Percentiles rank a stretch among this genome's conserved stretches.
phyloP scores from a whole-genome alignment of 2,888 invertebrate genomes.

The Steinernema carpocapsae region DNA sequence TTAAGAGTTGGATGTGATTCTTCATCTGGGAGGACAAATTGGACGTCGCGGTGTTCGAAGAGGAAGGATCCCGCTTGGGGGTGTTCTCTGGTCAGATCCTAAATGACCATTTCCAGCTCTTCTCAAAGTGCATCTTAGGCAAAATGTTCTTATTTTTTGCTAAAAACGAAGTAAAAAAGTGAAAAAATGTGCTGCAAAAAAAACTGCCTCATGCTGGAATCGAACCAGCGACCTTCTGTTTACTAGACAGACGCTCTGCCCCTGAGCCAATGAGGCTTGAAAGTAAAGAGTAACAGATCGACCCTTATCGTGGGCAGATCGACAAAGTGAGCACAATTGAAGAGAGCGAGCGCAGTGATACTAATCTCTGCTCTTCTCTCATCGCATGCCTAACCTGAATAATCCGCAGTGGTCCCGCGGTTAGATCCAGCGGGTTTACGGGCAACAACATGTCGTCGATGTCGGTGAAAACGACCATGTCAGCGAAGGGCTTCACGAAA shows the following conservation, averaged over 20 bases:
- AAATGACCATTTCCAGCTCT: too few relatives aligned
- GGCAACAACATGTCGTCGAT: constrained; percentile 67
- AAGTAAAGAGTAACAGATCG: too few relatives aligned
- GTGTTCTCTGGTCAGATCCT: constrained; percentile 63
- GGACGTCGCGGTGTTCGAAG: constrained; percentile 67
- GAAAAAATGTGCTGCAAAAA: too few relatives aligned
- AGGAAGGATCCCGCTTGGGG: constrained; percentile 66
- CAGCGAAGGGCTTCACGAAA: constrained; percentile 66
- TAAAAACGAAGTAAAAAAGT: too few relatives aligned
- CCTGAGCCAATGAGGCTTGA: constrained; percentile 55
- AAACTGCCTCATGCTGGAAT: constrained; percentile 58
- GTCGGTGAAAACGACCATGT: constrained; percentile 65
- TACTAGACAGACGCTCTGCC: constrained; percentile 66
- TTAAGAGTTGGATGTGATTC: constrained; percentile 46
- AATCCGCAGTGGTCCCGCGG: neutral
- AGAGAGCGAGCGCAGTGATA: too few relatives aligned
- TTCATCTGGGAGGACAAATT: constrained; percentile 52
- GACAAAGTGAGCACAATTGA: too few relatives aligned
- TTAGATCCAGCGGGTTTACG: constrained; percentile 54
- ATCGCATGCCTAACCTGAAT: neutral
- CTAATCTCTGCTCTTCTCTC: too few relatives aligned
- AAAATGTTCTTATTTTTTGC: neutral
- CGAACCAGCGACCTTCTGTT: constrained; percentile 66
- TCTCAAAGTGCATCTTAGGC: too few relatives aligned
- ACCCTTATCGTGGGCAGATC: too few relatives aligned